Base-by-base conservation (phyloP, 2,888 invertebrate genomes). In the Latrodectus hesperus region DNA sequence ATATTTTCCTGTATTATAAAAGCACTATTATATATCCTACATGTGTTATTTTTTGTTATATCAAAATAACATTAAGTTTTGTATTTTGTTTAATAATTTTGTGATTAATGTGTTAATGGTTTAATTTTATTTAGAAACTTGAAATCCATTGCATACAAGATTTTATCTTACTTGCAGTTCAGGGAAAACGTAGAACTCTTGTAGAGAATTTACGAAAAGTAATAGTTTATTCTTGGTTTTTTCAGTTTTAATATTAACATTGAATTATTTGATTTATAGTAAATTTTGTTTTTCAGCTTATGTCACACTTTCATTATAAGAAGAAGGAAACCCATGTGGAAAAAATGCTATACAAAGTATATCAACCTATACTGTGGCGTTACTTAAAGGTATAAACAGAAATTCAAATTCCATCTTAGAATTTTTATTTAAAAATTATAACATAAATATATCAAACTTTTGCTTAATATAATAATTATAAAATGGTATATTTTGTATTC, bases 111-210 rank as follows among this genome's bases (percentile, higher is more conserved):
- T 52, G 16, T 17, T 16, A 67, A 12, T 26, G 16, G 67, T 52
- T 17, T 22, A 67, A 5, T 55, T 72, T 53, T 12, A 26, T 74
- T 68, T n/a, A 85, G 84, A 64, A 55, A 26, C 55, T 85, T 51
- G 79, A 85, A 74, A 52, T 85, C 3, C 75, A 55, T 0, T 85
- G 84, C 22, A 4, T 85, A 38, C 73, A 85, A 16, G 79, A 74
- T 60, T 22, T 85, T 10, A 22, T 79, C 8, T 16, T 74, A 17
- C 16, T 85, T 9, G 74, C 68, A 49, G 67, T 85, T 9, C 26
- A 51, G 9, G 51, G 38, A 12, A 26, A 55, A 16, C 17, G 22
- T 11, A 85, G 55, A 5, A 14, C 72, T 8, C 9, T 85, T 4
- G 11, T 85, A 9, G 60, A 49, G 9, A 12, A 26, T 51, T 11